Evolutionary conservation across 53 echinoderm and acorn worm genomes (phyloP).

Genomic region (Echinometra lucunter): DNA sequence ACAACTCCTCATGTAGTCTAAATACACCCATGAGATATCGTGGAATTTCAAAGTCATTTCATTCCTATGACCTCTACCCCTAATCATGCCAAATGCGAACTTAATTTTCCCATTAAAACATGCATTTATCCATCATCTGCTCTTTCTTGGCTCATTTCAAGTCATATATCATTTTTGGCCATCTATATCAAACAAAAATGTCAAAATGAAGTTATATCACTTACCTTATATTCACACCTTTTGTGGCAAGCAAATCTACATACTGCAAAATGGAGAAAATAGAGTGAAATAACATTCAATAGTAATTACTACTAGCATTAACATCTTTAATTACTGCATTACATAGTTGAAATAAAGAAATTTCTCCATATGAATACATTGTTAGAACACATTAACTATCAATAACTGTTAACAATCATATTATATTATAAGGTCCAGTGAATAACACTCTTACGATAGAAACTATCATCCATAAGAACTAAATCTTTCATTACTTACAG

Average conservation of each 20-base stretch:
- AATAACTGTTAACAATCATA: neutral
- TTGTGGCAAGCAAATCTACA: conserved; percentile 91
- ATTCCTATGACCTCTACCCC: neutral
- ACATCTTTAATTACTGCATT: neutral
- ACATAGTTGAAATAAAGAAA: neutral
- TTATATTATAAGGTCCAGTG: neutral
- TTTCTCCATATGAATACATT: neutral
- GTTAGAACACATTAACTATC: neutral
- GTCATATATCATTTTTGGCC: conserved; percentile 12
- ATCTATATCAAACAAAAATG: neutral
- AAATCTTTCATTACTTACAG: too few relatives aligned
- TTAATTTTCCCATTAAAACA: conserved; percentile 17
- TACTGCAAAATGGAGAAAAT: conserved; percentile 65
- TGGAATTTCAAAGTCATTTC: neutral
- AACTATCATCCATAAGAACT: too few relatives aligned
- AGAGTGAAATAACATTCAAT: neutral
- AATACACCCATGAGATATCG: neutral
- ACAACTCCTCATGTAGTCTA: neutral
- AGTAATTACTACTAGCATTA: neutral
- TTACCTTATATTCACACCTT: conserved; percentile 93
- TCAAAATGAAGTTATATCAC: conserved; percentile 5
- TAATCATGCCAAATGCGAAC: conserved; percentile 21
- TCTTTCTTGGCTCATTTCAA: conserved; percentile 28
- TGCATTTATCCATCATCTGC: neutral
- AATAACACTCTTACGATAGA: neutral